These are phyloP conservation scores for Eutrigla gurnardus DNA, from an alignment of 2,797 vertebrate species.

Conservation along the genomic window DNA sequence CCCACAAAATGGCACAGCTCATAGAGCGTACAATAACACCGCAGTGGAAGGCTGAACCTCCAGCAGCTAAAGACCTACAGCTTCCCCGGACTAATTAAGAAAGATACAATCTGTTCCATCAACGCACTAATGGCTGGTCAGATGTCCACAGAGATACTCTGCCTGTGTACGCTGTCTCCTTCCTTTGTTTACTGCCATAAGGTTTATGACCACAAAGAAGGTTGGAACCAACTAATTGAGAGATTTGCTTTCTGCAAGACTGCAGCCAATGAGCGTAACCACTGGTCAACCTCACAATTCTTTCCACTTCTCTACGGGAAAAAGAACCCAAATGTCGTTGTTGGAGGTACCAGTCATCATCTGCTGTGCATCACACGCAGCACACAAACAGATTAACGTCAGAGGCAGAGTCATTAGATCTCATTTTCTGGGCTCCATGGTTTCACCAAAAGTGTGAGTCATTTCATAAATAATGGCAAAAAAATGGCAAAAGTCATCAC, in stretches of 20 bases:
- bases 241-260: neutral
- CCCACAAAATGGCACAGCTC: conserved; percentile 16
- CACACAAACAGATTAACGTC: neutral
- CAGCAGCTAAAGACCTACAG: neutral
- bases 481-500: too few relatives aligned
- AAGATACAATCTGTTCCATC: neutral
- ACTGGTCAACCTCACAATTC: neutral
- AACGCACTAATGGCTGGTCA: neutral
- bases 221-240: neutral
- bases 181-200: neutral
- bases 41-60: neutral
- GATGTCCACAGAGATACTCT: neutral
- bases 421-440: too few relatives aligned
- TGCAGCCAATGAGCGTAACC: neutral
- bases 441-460: too few relatives aligned
- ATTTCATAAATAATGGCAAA: too few relatives aligned
- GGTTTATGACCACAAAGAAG: neutral
- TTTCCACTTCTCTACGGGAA: neutral
- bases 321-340: neutral
- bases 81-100: neutral
- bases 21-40: conserved; percentile 2
- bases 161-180: neutral
- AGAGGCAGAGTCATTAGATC: too few relatives aligned
- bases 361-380: neutral
- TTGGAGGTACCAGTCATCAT: neutral